Base-by-base conservation (phyloP, 2,888 invertebrate species). In the Pilophorus perplexus region DNA sequence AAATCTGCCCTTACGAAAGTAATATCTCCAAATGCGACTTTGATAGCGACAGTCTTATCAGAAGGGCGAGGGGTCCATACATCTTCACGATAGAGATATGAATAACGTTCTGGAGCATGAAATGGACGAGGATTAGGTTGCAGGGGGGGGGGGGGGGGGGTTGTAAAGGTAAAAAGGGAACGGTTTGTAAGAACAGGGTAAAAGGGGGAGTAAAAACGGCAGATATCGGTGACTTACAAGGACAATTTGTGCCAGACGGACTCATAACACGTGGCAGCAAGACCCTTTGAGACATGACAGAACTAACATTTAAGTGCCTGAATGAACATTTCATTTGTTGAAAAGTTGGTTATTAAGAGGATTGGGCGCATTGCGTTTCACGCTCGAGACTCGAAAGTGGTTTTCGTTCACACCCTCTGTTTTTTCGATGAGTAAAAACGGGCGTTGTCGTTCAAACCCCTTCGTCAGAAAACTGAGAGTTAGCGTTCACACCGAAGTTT, bases 191-290 rank as follows among this genome's bases (percentile, higher is more conserved):
- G 52, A 27, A 44, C 6, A 59, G n/a, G 62, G 48, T 6, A 23
- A 48, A 46, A 20, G 33, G 20, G 62, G 14, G 28, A 48, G 27
- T 6, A 40, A n/a, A 62, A 62, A 25, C 46, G 62, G 33, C 46
- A 62, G 62, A 62, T 62, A 62, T 48, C 62, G n/a, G 46, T 62
- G 62, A 62, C 62, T 62, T 62, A 62, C 46, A 20, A 27, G 60
- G 33, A 62, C 62, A 62, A 62, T 62, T 62, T 46, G 33, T 40
- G 62, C 28, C 62, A 62, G 28, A 62, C 16, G 46, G 46, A 62
- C 62, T 28, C 62, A 62, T 62, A 62, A 62, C 62, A 62, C 62
- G 62, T 62, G 62, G 62, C 27, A 33, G 33, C 20, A 42, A 28
- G 28, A 33, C 6, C 33, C 33, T 8, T 33, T 12, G 12, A 8